These are phyloP conservation scores for Pangasius macronema DNA, from an alignment of 2,797 vertebrate species.

Conservation along the genomic window DNA sequence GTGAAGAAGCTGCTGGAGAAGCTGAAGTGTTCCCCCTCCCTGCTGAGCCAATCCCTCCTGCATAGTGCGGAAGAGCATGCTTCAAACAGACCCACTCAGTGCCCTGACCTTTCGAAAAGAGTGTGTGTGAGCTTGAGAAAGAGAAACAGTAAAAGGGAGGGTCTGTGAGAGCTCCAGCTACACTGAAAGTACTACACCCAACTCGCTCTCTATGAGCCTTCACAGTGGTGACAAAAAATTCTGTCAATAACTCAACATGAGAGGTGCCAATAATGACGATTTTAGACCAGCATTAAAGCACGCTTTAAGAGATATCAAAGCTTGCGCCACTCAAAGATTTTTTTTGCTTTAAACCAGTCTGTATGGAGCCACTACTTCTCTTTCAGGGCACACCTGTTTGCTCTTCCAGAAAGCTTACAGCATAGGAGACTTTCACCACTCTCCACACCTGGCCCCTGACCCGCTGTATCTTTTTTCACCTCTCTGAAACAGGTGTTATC, in stretches of 20 bases:
- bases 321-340: neutral
- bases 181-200: conserved; percentile 35
- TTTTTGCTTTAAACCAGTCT: neutral
- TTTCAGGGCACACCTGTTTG: conserved; percentile 1
- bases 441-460: conserved; percentile 89
- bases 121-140: conserved; percentile 46
- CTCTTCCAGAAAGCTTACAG: conserved; percentile 19
- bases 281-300: conserved; percentile 23
- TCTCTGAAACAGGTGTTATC: conserved; percentile 88
- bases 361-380: neutral
- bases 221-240: conserved; percentile 48
- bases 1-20: conserved; percentile 67
- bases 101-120: conserved; percentile 72
- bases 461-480: conserved; percentile 64
- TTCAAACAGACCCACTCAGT: conserved; percentile 74
- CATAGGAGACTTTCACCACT: conserved; percentile 40
- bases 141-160: conserved; percentile 19
- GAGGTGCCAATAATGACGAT: conserved; percentile 34
- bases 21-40: conserved; percentile 52
- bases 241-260: conserved; percentile 55
- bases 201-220: conserved; percentile 44
- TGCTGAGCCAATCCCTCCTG: conserved; percentile 62
- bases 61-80: conserved; percentile 64
- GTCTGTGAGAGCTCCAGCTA: neutral
- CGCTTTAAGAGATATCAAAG: conserved; percentile 8